Conservation (phyloP, 64 coral and sea anemone genomes). For the Montipora efflorescens region DNA sequence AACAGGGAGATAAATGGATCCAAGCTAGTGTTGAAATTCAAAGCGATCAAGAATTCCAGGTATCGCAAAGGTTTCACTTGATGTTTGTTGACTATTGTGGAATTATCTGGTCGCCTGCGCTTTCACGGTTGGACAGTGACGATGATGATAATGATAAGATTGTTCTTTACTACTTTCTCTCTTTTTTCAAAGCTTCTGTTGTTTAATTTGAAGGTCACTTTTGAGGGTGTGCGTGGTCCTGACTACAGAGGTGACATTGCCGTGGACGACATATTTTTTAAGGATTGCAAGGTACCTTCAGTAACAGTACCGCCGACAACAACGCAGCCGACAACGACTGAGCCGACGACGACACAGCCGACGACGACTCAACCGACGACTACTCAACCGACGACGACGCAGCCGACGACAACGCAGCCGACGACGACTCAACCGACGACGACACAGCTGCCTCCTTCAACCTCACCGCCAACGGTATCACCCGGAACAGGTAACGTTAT, state of each 20-base stretch:
- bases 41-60: neutral
- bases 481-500: neutral
- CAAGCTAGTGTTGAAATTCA: constrained; percentile 18
- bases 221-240: constrained; percentile 4
- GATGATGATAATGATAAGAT: neutral
- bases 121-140: neutral
- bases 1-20: constrained; percentile 36
- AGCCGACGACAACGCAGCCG: neutral
- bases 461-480: neutral
- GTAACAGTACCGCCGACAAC: neutral
- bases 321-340: neutral
- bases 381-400: neutral
- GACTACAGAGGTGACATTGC: constrained; percentile 32
- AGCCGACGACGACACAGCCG: neutral
- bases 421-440: neutral
- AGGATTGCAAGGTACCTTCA: neutral
- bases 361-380: neutral
- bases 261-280: constrained; percentile 27
- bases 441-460: neutral
- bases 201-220: neutral
- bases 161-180: neutral
- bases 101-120: neutral
- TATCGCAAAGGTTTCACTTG: neutral
- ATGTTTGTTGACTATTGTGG: too few relatives aligned
- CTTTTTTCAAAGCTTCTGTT: neutral